phyloP scores from a whole-genome alignment of 2,113 vertebrate species.

The Pampusana beccarii region DNA sequence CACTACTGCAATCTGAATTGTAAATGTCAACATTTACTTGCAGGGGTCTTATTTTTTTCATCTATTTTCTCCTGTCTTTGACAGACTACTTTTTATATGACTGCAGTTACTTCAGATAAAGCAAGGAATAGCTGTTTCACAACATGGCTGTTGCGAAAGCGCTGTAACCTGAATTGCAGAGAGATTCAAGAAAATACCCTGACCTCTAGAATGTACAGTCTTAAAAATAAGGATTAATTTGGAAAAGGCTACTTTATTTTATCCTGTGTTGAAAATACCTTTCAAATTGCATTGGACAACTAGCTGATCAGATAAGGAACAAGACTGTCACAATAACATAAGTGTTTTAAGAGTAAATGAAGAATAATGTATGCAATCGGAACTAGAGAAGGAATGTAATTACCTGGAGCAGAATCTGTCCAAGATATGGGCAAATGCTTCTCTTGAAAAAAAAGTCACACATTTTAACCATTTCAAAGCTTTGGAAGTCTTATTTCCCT shows the following conservation, averaged over 20 bases:
- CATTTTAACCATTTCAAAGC: background rate
- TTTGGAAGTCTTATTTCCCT: background rate
- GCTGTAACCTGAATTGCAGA: background rate
- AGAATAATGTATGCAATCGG: slow-evolving; percentile 18
- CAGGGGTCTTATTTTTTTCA: background rate
- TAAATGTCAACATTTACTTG: slow-evolving; percentile 3
- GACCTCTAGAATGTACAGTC: background rate
- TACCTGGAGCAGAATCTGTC: slow-evolving; percentile 18
- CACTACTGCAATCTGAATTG: background rate
- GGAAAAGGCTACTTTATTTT: slow-evolving; percentile 30
- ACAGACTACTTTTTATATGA: background rate
- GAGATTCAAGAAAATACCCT: background rate
- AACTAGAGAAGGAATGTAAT: slow-evolving; percentile 13
- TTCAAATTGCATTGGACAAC: slow-evolving; percentile 2
- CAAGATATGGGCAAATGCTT: background rate
- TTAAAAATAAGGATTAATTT: slow-evolving; percentile 19
- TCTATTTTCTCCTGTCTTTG: background rate
- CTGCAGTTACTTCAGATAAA: slow-evolving; percentile 1
- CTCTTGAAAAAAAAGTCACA: background rate
- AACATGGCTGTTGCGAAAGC: slow-evolving; percentile 35
- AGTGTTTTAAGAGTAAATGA: slow-evolving; percentile 37
- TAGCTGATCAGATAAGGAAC: background rate
- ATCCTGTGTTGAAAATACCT: background rate
- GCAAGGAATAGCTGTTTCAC: slow-evolving; percentile 1
- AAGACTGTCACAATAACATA: background rate